These are phyloP conservation scores for Diplodus puntazzo DNA, from an alignment of 2,797 vertebrate genomes.

Conservation along the genomic window DNA sequence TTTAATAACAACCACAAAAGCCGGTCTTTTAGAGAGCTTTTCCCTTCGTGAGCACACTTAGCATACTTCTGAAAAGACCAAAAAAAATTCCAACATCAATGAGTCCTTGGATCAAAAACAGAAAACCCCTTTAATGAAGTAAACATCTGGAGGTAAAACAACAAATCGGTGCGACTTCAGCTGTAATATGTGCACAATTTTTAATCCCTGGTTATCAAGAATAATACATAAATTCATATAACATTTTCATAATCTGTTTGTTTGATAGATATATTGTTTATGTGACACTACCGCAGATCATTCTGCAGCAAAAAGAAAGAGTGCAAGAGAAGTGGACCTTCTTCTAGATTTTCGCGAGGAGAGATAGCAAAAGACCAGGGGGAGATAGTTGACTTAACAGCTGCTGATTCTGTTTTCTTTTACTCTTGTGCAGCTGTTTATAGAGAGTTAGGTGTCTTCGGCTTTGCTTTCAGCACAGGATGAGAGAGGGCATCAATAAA, in stretches of 20 bases:
- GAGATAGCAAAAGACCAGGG: slow-evolving; percentile 18
- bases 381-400: slow-evolving; percentile 12
- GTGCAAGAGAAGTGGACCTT: background rate
- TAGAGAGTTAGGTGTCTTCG: slow-evolving; percentile 17
- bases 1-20: slow-evolving; percentile 64
- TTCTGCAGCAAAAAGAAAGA: background rate
- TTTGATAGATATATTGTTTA: background rate
- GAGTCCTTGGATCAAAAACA: slow-evolving; percentile 26
- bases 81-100: slow-evolving; percentile 12
- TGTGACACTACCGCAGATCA: background rate
- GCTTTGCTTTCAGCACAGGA: slow-evolving; percentile 24
- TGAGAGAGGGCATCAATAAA: slow-evolving; percentile 12
- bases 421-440: slow-evolving; percentile 33
- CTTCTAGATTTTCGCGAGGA: slow-evolving; percentile 21
- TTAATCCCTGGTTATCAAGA: slow-evolving; percentile 1
- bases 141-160: slow-evolving; percentile 51
- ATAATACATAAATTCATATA: background rate
- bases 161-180: slow-evolving; percentile 7
- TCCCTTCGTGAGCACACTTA: slow-evolving; percentile 24
- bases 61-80: slow-evolving; percentile 9
- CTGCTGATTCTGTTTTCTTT: slow-evolving; percentile 28
- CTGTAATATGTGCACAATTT: slow-evolving; percentile 5
- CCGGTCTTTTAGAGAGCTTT: slow-evolving; percentile 40
- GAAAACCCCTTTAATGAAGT: slow-evolving; percentile 25
- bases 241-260: background rate